Base-by-base conservation (phyloP, 2,888 invertebrate genomes). In the Entomobrya multifasciata region DNA sequence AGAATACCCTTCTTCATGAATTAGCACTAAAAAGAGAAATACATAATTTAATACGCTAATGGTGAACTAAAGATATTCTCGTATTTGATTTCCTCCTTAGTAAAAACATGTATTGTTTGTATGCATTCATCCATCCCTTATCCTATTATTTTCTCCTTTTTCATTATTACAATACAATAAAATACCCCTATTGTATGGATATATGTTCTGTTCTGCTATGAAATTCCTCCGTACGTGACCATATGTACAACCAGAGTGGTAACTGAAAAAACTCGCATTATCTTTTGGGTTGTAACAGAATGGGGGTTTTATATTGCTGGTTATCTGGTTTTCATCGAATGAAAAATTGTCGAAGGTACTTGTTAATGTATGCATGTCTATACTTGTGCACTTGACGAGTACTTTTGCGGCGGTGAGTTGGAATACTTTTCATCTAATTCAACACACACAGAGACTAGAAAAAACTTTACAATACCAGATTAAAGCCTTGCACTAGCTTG, bases 331-430 rank as follows among this genome's bases (percentile, higher is more conserved):
- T 85, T 74, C 65, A 0, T 60, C 25, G 49, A 20, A 36, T n/a
- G 13, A 36, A 70, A 27, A 52, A 62, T 62, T 65, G 55, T 67
- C 44, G 25, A 82, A 41, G 47, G 52, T 67, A 70, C 52, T 55
- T 36, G 70, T 70, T 49, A n/a, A 17, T 47, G 47, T 30, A 8
- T 67, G 41, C 20, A 65, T 25, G 30, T 30, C 27, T 8, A 2
- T 55, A 55, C 49, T 15, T 55, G 52, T 67, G 44, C 44, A 47
- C 47, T 52, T 74, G 74, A 80, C 44, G 62, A 78, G 52, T 52
- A 62, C 86, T 87, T 65, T 87, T 86, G 87, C 87, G 87, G 87
- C 87, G 87, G 87, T 78, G 55, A 77, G 81, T 78, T 87, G 87
- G 82, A 87, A 87, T 82, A 87, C 87, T 87, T 87, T 86, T 81